A percentile compares a stretch with the other conserved stretches of the same genome.
These are phyloP conservation scores for Sarcoramphus papa DNA, from an alignment of 2,797 vertebrate genomes.

Conservation along the genomic window DNA sequence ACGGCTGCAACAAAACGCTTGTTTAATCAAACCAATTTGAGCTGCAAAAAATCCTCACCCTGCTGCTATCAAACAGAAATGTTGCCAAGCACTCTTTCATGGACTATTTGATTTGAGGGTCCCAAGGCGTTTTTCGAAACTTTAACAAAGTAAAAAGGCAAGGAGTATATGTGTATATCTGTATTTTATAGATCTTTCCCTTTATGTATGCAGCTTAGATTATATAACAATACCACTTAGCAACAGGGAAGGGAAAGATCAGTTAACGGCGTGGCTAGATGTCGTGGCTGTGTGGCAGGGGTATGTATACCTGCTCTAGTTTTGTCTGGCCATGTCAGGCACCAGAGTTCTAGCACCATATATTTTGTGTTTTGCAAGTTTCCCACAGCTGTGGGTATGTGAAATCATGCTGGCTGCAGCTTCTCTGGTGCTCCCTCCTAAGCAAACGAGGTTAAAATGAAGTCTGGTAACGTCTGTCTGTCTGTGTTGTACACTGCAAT, in stretches of 20 bases:
- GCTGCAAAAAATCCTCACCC: conserved; percentile 8
- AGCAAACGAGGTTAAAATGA: not conserved
- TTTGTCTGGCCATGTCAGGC: not conserved
- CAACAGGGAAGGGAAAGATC: not conserved
- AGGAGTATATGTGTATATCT: not conserved
- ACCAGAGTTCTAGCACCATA: not conserved
- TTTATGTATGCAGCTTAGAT: not conserved
- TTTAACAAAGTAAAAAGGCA: not conserved
- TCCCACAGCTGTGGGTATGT: not conserved
- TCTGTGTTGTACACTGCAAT: not conserved
- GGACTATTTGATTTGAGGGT: conserved; percentile 11
- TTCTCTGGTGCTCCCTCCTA: not conserved
- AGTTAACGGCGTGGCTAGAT: not conserved
- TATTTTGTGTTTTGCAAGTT: not conserved
- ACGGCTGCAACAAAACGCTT: conserved; percentile 20
- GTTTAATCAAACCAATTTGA: conserved; percentile 33
- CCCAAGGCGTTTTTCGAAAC: conserved; percentile 6
- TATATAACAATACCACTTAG: not conserved
- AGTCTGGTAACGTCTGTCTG: not conserved
- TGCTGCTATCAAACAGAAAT: conserved; percentile 17
- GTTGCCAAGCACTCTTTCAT: not conserved
- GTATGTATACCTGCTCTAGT: not conserved
- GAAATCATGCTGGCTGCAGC: not conserved
- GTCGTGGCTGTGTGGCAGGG: not conserved
- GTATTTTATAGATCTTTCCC: not conserved